Evolutionary conservation across 2,888 invertebrate species (phyloP), one percentile per base, ranked within the genome.

Genomic region (Cylindroiulus punctatus): DNA sequence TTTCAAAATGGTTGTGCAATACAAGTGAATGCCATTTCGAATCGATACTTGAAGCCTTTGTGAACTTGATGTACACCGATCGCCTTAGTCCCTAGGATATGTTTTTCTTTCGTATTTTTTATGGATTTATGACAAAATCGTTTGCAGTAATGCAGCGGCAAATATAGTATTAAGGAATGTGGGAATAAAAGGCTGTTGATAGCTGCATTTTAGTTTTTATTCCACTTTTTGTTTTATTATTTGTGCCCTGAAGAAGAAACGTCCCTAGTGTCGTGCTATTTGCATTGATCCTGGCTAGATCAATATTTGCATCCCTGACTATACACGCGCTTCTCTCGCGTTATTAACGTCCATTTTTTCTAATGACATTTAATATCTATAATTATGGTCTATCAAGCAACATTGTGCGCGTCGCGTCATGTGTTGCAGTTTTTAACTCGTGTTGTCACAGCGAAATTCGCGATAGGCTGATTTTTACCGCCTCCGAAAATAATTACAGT

Each of bases 301-400:
- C 76, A 76, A 76, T 76, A 76, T 76, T 76, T 76, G 30, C 12
- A 76, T 76, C 76, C 76, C 76, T 76, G 14, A 30, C 76, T 76
- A 30, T 8, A 76, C 10, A 76, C 30, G 30, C 26, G 30, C 65
- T 5, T n/a, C 12, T 65, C 76, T 30, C 76, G 44, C 30, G 76
- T 76, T 76, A 76, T 76, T 76, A 76, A 76, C 30, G 12, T 30
- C n/a, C 30, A 76, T 65, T 76, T 76, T 76, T 76, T 76, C 76
- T 30, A 8, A 76, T 76, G 76, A 14, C 30, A 30, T 76, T 76
- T 76, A 76, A 76, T 76, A 76, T 30, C 76, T 76, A 76, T 76
- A 76, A 76, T 76, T 76, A 76, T 30, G 76, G 30, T 30, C 76
- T 76, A 76, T 76, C 76, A 30, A 76, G 26, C 76, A 76, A 76